These are phyloP conservation scores for Dryobota labecula DNA, from an alignment of 2,888 invertebrate species.

Conservation along the genomic window DNA sequence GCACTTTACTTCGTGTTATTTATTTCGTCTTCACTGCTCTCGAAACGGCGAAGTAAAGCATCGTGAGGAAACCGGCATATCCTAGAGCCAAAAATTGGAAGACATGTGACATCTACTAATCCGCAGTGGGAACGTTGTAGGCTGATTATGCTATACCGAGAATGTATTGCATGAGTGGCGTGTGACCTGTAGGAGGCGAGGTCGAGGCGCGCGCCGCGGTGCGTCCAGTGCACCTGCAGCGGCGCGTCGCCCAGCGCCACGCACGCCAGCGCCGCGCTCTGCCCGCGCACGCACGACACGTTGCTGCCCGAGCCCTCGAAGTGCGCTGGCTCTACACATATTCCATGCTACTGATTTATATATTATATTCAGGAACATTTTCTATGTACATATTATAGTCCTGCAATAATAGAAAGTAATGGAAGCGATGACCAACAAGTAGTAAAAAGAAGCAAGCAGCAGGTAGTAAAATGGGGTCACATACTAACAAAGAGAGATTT, in stretches of 20 bases:
- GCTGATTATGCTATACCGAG: not conserved
- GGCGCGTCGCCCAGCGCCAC: conserved; percentile 95
- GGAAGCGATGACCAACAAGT: not conserved
- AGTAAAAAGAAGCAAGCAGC: not conserved
- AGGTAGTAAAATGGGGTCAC: not conserved
- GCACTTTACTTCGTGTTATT: too few relatives aligned
- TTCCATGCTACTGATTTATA: not conserved
- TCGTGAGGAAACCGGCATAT: too few relatives aligned
- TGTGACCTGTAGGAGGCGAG: conserved; percentile 90
- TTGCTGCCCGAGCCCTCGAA: conserved; percentile 91
- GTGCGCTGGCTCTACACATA: conserved; percentile 92
- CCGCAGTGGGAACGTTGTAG: not conserved
- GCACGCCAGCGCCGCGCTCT: conserved; percentile 92
- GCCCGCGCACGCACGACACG: conserved; percentile 91
- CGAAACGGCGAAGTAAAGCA: too few relatives aligned
- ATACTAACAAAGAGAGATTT: not conserved
- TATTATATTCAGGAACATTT: not conserved
- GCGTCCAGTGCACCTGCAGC: conserved; percentile 94
- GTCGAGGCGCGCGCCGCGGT: conserved; percentile 92
- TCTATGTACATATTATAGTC: not conserved
- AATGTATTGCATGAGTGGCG: not conserved
- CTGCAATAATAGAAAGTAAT: not conserved
- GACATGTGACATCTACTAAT: not conserved
- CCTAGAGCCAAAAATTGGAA: too few relatives aligned
- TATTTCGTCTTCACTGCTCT: too few relatives aligned